These are phyloP conservation scores for Brachystomella parvula DNA, from an alignment of 1,140 invertebrate species.

Conservation along the genomic window DNA sequence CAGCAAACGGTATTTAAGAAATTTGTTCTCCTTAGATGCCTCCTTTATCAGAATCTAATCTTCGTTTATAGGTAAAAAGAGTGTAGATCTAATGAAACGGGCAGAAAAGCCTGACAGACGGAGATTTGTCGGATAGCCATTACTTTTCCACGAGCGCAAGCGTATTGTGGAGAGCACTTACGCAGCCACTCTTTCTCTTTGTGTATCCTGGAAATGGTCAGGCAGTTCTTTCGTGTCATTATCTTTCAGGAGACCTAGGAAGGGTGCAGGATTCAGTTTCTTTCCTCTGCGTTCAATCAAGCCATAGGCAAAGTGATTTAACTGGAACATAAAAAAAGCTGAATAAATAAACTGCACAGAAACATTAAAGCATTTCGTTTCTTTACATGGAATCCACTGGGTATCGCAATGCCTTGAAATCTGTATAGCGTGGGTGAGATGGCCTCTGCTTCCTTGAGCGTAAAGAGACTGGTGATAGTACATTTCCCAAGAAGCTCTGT, in stretches of 20 bases:
- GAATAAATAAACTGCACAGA: not conserved
- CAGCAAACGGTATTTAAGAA: no score
- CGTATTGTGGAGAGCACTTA: no score
- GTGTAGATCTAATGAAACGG: no score
- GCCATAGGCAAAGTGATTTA: constrained; percentile 75
- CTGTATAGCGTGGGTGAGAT: constrained; percentile 59
- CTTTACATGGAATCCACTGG: constrained; percentile 56
- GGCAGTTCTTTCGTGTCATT: not conserved
- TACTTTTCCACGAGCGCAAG: no score
- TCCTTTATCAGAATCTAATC: no score
- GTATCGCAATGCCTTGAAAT: constrained; percentile 82
- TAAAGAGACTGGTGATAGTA: constrained; percentile 56
- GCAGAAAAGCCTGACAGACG: no score
- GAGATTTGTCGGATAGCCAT: no score
- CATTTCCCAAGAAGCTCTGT: constrained; percentile 65
- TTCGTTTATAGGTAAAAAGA: no score
- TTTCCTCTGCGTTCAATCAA: constrained; percentile 64
- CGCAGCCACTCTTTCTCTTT: no score
- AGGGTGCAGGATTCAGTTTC: constrained; percentile 47
- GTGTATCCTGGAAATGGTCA: no score
- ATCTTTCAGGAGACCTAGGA: not conserved
- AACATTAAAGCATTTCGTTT: constrained; percentile 41
- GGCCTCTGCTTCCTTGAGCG: constrained; percentile 49
- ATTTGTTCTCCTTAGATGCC: no score
- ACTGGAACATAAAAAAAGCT: constrained; percentile 41